Evolutionary conservation across 2,888 invertebrate genomes (phyloP), one percentile per base, ranked within the genome.

Genomic region (Dromius quadrimaculatus): DNA sequence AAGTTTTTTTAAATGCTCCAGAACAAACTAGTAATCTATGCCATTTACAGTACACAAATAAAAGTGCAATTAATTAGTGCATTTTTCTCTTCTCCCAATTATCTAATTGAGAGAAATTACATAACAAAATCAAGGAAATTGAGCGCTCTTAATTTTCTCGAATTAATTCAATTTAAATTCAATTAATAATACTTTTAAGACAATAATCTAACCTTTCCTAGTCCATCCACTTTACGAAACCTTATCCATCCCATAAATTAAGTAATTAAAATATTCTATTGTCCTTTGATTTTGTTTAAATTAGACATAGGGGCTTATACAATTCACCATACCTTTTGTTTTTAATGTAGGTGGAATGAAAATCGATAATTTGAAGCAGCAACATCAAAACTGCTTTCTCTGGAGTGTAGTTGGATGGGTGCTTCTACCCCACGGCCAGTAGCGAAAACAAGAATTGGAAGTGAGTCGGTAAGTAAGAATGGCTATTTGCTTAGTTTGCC

Each of bases 251-350:
- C 20, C 9, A n/a, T 9, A 36, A 59, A 59, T 59, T 59, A 59
- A 13, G n/a, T 23, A 59, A 59, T 59, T 36, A 59, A 59, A 59
- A 19, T 36, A 36, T 59, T 36, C 59, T 22, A 36, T 59, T 34
- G 34, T 59, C 11, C n/a, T 59, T 19, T 19, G 59, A 59, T 59
- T 59, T 28, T n/a, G n/a, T 47, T 47, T 54, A 41, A 41, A 41
- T 28, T 19, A 59, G 20, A 17, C 59, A 59, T 59, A 59, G 36
- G 59, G 59, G 59, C 59, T 19, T 36, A 59, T n/a, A 59, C 36
- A 59, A 59, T 36, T 59, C 5, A 15, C 17, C 34, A 9, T 20
- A 11, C 19, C 59, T 59, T 59, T 59, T 59, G 59, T 59, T 59
- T 59, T 59, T 36, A 32, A 34, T 22, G 11, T n/a, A n/a, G n/a